These are phyloP conservation scores for Daktulosphaira vitifoliae DNA, from an alignment of 1,140 invertebrate species.

Conservation along the genomic window DNA sequence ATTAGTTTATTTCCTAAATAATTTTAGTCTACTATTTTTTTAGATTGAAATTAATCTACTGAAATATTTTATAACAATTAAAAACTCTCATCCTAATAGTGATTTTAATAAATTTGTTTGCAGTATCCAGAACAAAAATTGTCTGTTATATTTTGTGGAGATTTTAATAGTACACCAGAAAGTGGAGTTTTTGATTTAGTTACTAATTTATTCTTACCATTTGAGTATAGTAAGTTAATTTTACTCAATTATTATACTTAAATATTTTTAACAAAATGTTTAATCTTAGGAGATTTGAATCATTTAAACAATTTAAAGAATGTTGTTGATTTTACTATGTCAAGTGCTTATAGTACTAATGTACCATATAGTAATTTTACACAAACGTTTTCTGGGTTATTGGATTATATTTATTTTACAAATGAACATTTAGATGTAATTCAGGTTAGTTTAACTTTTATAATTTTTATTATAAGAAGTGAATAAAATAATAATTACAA, in stretches of 20 bases:
- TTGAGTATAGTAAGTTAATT: slow-evolving; percentile 43
- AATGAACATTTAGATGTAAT: not conserved
- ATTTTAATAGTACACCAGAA: slow-evolving; percentile 79
- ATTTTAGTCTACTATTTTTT: not conserved
- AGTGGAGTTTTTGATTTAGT: slow-evolving; percentile 68
- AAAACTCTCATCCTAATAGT: too few relatives aligned
- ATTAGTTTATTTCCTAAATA: too few relatives aligned
- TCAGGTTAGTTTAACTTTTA: slow-evolving; percentile 24
- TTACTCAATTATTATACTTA: not conserved
- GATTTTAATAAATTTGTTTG: slow-evolving; percentile 3
- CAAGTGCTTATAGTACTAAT: not conserved
- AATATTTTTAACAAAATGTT: not conserved
- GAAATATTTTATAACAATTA: too few relatives aligned
- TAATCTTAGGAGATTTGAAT: not conserved
- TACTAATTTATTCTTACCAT: slow-evolving; percentile 54
- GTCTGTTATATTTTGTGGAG: slow-evolving; percentile 66
- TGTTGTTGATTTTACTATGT: not conserved
- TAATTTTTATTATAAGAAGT: too few relatives aligned
- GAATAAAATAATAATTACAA: too few relatives aligned
- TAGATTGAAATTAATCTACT: not conserved
- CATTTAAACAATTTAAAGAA: not conserved
- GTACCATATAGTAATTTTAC: slow-evolving; percentile 5
- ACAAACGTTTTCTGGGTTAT: not conserved
- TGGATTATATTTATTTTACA: slow-evolving; percentile 26
- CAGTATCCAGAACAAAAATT: slow-evolving; percentile 50